Evolutionary conservation across 2,113 vertebrate genomes (phyloP).

Genomic region (Pedetes capensis): DNA sequence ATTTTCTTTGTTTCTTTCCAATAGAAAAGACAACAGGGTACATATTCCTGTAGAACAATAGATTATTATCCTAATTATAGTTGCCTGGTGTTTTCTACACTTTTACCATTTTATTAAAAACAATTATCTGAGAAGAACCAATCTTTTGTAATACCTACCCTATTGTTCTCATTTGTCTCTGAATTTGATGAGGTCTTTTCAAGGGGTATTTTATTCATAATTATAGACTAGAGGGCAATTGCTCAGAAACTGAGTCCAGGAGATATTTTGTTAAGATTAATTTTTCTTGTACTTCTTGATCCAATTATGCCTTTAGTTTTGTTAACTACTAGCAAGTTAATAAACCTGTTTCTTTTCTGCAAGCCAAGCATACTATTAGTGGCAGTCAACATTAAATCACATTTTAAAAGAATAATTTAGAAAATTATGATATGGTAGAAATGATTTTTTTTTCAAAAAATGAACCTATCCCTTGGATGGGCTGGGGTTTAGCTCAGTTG

Average conservation of each 20-base stretch:
- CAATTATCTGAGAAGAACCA: slow-evolving; percentile 80
- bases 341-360: slow-evolving; percentile 57
- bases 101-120: slow-evolving; percentile 83
- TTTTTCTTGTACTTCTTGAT: slow-evolving; percentile 71
- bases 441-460: slow-evolving; percentile 32
- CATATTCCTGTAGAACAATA: slow-evolving; percentile 79
- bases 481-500: no score
- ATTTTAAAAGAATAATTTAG: slow-evolving; percentile 46
- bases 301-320: slow-evolving; percentile 28
- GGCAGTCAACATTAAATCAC: slow-evolving; percentile 12
- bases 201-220: slow-evolving; percentile 80
- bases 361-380: slow-evolving; percentile 47
- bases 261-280: slow-evolving; percentile 73
- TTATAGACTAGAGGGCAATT: slow-evolving; percentile 77
- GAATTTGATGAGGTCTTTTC: slow-evolving; percentile 79
- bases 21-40: slow-evolving; percentile 71
- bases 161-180: slow-evolving; percentile 79
- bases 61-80: slow-evolving; percentile 82
- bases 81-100: slow-evolving; percentile 80
- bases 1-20: slow-evolving; percentile 72
- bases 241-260: slow-evolving; percentile 73
- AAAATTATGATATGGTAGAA: slow-evolving; percentile 35
- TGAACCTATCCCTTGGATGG: neutral
- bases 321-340: slow-evolving; percentile 55
- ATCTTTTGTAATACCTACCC: slow-evolving; percentile 79